Conservation (phyloP, 2,113 vertebrate genomes). For the Chelonoidis abingdonii region DNA sequence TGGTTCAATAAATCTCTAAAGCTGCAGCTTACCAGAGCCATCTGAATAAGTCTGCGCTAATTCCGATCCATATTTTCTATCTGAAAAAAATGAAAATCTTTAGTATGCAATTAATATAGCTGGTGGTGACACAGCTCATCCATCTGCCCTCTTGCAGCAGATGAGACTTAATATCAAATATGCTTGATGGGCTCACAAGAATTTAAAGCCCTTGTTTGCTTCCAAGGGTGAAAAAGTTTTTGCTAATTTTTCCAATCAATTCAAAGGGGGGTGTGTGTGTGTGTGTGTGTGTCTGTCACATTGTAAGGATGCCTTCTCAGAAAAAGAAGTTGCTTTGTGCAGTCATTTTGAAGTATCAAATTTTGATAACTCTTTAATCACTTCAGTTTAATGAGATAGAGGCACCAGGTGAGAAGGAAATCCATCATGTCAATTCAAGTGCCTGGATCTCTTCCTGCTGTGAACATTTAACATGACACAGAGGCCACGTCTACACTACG, state of each 20-base stretch:
- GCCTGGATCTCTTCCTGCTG: constrained; percentile 49
- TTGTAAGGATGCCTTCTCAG: not conserved
- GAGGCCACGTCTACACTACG: no score
- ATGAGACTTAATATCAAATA: constrained; percentile 45
- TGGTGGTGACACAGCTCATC: constrained; percentile 54
- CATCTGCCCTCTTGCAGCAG: constrained; percentile 39
- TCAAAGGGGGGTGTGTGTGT: constrained; percentile 29
- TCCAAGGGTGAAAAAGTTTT: constrained; percentile 55
- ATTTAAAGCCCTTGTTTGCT: constrained; percentile 67
- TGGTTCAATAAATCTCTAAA: constrained; percentile 21
- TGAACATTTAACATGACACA: constrained; percentile 9
- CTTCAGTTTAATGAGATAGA: constrained; percentile 66
- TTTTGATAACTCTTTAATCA: constrained; percentile 77
- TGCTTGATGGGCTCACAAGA: constrained; percentile 31
- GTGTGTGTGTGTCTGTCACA: rapidly evolving
- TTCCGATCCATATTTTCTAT: constrained; percentile 39
- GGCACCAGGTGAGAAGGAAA: constrained; percentile 68
- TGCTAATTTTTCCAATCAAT: constrained; percentile 60
- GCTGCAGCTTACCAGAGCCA: constrained; percentile 17
- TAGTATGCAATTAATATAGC: constrained; percentile 37
- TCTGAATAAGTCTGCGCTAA: constrained; percentile 60
- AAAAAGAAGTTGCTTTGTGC: constrained; percentile 46
- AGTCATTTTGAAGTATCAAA: constrained; percentile 67
- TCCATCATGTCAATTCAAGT: constrained; percentile 59
- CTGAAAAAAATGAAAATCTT: constrained; percentile 52